Conservation (phyloP, 2,888 invertebrate species). For the Aethes cnicana region DNA sequence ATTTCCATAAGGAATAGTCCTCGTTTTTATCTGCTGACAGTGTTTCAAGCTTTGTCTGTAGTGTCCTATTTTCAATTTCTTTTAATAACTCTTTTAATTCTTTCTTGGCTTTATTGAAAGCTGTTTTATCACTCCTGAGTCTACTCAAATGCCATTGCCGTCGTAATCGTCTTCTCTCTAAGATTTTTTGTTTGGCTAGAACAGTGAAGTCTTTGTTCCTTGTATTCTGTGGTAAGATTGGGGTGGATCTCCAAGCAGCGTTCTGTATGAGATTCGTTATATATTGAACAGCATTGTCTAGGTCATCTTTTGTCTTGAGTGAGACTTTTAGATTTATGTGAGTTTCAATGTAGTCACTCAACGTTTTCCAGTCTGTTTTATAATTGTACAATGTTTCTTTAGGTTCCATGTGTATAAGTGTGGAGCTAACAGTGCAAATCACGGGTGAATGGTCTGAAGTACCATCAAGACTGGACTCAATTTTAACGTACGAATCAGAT, state of each 20-base stretch:
- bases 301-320: not conserved
- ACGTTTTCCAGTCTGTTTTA: not conserved
- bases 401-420: not conserved
- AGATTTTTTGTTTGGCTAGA: not conserved
- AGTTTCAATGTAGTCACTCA: not conserved
- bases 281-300: not conserved
- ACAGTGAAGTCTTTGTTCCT: not conserved
- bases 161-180: conserved; percentile 19
- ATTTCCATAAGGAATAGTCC: conserved; percentile 8
- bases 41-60: not conserved
- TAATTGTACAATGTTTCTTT: not conserved
- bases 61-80: not conserved
- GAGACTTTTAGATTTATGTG: no score
- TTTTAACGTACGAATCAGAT: not conserved
- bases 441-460: conserved; percentile 10
- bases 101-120: conserved; percentile 1
- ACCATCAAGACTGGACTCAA: conserved; percentile 1
- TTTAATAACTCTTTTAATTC: not conserved
- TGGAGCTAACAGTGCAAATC: conserved; percentile 10
- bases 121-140: conserved; percentile 10
- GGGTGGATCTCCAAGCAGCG: conserved; percentile 15
- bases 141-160: conserved; percentile 21
- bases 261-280: conserved; percentile 1
- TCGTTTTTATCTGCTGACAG: not conserved
- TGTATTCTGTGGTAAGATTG: no score